A percentile compares a stretch with the other conserved stretches of the same genome.
Evolutionary conservation across 2,888 invertebrate genomes (phyloP).

Genomic region (Epistrophe grossulariae): DNA sequence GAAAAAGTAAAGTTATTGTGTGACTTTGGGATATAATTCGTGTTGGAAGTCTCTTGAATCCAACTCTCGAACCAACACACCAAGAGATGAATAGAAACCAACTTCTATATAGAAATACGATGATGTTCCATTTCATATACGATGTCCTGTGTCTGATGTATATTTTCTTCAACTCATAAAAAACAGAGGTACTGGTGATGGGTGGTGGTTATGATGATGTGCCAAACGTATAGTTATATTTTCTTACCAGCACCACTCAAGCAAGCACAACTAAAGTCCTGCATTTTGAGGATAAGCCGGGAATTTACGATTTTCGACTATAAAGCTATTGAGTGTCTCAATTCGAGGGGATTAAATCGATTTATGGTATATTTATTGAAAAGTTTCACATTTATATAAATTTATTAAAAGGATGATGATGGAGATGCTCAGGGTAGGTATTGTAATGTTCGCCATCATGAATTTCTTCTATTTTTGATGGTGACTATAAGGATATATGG

Average conservation of each 20-base stretch:
- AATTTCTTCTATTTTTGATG: not conserved
- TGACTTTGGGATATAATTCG: constrained; percentile 41
- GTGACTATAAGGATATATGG: not conserved
- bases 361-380: constrained; percentile 49
- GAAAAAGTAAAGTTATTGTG: constrained; percentile 13
- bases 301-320: constrained; percentile 55
- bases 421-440: too few species aligned
- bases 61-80: constrained; percentile 36
- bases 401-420: not conserved
- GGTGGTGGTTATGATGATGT: constrained; percentile 38
- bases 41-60: constrained; percentile 16
- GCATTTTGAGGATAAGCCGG: constrained; percentile 44
- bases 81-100: constrained; percentile 33
- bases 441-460: not conserved
- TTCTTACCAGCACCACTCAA: not conserved
- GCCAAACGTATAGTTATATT: constrained; percentile 47
- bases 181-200: not conserved
- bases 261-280: constrained; percentile 13
- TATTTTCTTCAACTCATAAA: constrained; percentile 14
- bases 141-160: constrained; percentile 10
- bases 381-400: not conserved
- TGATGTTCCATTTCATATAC: not conserved
- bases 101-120: not conserved
- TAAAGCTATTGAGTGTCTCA: constrained; percentile 32
- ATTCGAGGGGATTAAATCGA: constrained; percentile 54